phyloP scores from a whole-genome alignment of 2,797 vertebrate species.

The Gymnothorax reevesii region DNA sequence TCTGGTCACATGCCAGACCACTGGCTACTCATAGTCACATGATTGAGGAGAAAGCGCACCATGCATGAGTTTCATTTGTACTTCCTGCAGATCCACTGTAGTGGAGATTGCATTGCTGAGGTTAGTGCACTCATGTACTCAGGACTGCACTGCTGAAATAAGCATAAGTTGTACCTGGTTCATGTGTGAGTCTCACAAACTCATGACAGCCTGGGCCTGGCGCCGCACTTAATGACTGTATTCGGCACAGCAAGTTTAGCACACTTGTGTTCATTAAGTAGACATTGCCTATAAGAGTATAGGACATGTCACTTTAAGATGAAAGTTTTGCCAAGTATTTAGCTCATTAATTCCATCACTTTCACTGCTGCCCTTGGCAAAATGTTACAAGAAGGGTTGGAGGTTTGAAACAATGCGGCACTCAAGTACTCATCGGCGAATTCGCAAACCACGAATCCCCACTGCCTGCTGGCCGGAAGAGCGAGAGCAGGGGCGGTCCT shows the following conservation, averaged over 20 bases:
- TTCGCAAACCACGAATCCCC: conserved; percentile 4
- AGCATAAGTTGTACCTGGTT: neutral
- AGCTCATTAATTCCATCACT: conserved; percentile 2
- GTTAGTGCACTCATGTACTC: neutral
- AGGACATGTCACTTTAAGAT: neutral
- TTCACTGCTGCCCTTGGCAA: conserved; percentile 23
- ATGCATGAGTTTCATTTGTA: conserved; percentile 13
- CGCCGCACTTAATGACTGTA: neutral
- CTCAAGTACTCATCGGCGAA: neutral
- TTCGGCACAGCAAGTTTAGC: neutral
- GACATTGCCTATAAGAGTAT: neutral
- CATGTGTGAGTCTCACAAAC: neutral
- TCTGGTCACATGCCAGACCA: conserved; percentile 36
- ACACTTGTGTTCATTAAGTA: neutral
- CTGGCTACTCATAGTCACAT: conserved; percentile 43
- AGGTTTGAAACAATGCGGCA: conserved; percentile 17
- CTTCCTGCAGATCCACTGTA: neutral
- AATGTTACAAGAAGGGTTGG: neutral
- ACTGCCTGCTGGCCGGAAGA: conserved; percentile 5
- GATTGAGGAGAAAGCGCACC: neutral
- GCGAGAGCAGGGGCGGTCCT: conserved; percentile 19
- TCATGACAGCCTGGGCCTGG: neutral
- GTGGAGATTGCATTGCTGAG: neutral
- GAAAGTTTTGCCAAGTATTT: neutral
- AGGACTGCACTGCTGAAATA: neutral